phyloP scores from a whole-genome alignment of 2,888 invertebrate species.

The Drosophila anomelani region DNA sequence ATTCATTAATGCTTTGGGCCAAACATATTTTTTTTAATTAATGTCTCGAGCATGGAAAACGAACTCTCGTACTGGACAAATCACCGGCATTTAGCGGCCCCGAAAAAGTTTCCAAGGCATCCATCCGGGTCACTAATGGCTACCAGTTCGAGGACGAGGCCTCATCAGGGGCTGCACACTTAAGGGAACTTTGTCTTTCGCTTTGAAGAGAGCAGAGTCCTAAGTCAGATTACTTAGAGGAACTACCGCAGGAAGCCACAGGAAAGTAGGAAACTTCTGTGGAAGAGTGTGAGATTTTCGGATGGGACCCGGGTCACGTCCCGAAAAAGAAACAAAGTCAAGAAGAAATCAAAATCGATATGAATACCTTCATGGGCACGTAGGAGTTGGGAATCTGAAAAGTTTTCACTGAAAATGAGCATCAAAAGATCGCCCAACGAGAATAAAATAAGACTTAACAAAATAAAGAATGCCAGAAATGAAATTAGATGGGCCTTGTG shows the following conservation, averaged over 20 bases:
- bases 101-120: slow-evolving; percentile 36
- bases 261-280: slow-evolving; percentile 38
- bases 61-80: slow-evolving; percentile 22
- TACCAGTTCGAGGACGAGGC: slow-evolving; percentile 8
- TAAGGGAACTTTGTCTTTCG: slow-evolving; percentile 17
- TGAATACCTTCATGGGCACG: slow-evolving; percentile 24
- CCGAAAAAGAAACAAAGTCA: slow-evolving; percentile 31
- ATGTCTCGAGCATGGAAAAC: slow-evolving; percentile 1
- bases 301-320: slow-evolving; percentile 33
- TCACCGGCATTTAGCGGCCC: slow-evolving; percentile 17
- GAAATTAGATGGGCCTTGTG: slow-evolving; percentile 65
- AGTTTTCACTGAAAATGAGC: slow-evolving; percentile 51
- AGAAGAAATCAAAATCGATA: slow-evolving; percentile 50
- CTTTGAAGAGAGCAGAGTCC: slow-evolving; percentile 22
- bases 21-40: slow-evolving; percentile 12
- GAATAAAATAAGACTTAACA: slow-evolving; percentile 26
- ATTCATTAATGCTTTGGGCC: slow-evolving; percentile 3
- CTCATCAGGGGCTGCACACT: slow-evolving; percentile 23
- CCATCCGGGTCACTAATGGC: slow-evolving; percentile 31
- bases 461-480: slow-evolving; percentile 41
- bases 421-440: slow-evolving; percentile 34
- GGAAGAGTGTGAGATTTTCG: slow-evolving; percentile 5
- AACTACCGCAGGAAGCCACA: slow-evolving; percentile 33
- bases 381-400: slow-evolving; percentile 22
- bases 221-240: slow-evolving; percentile 30